These are phyloP conservation scores for Pteruthius melanotis DNA, from an alignment of 2,113 vertebrate genomes.

Conservation along the genomic window DNA sequence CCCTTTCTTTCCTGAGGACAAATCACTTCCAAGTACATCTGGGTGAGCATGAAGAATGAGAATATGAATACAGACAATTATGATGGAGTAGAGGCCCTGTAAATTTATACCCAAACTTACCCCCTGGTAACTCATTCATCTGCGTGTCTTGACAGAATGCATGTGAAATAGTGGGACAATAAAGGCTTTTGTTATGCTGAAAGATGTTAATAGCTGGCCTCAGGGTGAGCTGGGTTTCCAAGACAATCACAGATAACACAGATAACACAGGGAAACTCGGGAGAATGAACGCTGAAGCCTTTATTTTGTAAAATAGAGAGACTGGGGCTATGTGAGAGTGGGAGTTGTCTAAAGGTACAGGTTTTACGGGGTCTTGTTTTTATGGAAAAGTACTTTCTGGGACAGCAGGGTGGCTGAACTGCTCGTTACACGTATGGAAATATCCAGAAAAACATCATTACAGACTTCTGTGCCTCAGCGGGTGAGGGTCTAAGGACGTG, in stretches of 20 bases:
- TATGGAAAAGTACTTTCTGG: not conserved
- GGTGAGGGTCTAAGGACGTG: not conserved
- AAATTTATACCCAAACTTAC: constrained; percentile 49
- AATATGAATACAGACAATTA: constrained; percentile 50
- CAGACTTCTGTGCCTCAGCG: not conserved
- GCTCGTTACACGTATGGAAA: not conserved
- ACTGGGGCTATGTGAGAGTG: not conserved
- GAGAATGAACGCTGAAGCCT: not conserved
- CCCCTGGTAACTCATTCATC: constrained; percentile 61
- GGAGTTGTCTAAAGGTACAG: not conserved
- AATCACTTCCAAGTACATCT: constrained; percentile 41
- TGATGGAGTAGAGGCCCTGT: constrained; percentile 40
- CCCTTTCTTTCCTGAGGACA: not conserved
- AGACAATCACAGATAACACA: constrained; percentile 27
- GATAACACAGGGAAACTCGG: not conserved
- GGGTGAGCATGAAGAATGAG: constrained; percentile 27
- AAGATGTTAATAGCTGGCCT: constrained; percentile 57
- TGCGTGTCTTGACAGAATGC: constrained; percentile 5
- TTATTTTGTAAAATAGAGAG: constrained; percentile 5
- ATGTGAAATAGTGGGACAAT: constrained; percentile 46
- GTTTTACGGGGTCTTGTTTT: not conserved
- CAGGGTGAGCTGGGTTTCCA: constrained; percentile 37
- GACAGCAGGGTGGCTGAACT: not conserved
- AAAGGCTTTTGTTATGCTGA: constrained; percentile 58
- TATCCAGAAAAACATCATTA: not conserved